Percentiles rank a stretch among this genome's conserved stretches.
phyloP scores from a whole-genome alignment of 2,113 vertebrate species.

The Rousettus leschenaultii region DNA sequence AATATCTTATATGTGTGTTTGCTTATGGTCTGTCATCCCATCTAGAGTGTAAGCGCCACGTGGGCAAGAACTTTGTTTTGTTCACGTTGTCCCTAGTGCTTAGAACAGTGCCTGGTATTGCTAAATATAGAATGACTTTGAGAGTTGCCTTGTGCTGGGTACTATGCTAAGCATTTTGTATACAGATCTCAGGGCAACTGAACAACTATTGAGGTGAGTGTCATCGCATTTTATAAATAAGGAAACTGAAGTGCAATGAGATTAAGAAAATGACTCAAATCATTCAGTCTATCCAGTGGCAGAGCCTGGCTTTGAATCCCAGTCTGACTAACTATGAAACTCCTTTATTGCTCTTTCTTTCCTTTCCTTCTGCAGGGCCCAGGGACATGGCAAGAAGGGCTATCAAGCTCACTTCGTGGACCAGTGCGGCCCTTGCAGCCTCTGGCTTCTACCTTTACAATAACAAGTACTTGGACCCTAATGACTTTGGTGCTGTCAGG shows the following conservation, averaged over 20 bases:
- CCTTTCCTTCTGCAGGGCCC: conserved; percentile 73
- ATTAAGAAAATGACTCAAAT: background rate
- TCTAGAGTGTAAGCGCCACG: background rate
- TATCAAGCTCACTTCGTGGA: conserved; percentile 87
- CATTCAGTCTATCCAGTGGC: background rate
- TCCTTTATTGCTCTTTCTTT: background rate
- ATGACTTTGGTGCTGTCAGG: conserved; percentile 91
- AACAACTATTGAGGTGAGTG: background rate
- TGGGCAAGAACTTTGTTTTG: background rate
- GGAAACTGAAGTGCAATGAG: background rate
- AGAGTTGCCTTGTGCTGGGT: background rate
- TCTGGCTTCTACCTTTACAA: conserved; percentile 89
- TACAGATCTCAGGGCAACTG: background rate
- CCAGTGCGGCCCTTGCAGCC: conserved; percentile 83
- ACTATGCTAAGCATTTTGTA: background rate
- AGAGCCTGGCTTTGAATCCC: background rate
- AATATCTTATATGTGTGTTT: background rate
- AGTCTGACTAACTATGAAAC: background rate
- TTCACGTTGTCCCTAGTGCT: background rate
- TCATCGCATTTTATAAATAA: background rate
- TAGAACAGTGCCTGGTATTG: background rate
- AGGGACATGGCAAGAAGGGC: conserved; percentile 87
- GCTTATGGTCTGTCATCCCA: background rate
- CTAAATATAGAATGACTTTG: background rate
- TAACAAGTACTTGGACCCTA: conserved; percentile 87